These are phyloP conservation scores for Eumeta japonica DNA, from an alignment of 1,140 invertebrate genomes.

Conservation along the genomic window DNA sequence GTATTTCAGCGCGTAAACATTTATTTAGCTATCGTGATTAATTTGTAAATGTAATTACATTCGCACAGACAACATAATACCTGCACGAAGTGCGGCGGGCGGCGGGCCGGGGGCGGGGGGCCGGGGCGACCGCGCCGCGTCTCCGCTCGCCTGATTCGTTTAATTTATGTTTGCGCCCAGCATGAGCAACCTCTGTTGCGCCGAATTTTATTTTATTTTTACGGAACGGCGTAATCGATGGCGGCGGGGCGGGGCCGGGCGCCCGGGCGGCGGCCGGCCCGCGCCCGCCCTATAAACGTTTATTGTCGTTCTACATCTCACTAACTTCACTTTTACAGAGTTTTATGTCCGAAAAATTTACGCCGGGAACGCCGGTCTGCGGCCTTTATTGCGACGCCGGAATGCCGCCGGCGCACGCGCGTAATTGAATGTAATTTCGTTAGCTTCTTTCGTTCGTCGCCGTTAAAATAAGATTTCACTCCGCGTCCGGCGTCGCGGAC, in stretches of 20 bases:
- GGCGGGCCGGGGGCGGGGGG: too few species aligned
- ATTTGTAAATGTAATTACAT: too few species aligned
- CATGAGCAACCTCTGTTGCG: constrained; percentile 28
- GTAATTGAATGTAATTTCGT: constrained; percentile 57
- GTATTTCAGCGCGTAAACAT: too few species aligned
- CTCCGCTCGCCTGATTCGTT: constrained; percentile 52
- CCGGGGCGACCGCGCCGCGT: too few species aligned
- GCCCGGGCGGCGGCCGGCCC: constrained; percentile 13
- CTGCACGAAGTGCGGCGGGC: too few species aligned
- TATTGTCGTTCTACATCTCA: constrained; percentile 50
- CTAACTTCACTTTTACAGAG: constrained; percentile 53
- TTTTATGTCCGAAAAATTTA: constrained; percentile 58
- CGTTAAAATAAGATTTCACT: constrained; percentile 56
- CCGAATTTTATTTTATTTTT: constrained; percentile 39
- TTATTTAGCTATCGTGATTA: too few species aligned
- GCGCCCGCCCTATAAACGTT: constrained; percentile 43
- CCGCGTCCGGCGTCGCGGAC: constrained; percentile 49
- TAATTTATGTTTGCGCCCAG: constrained; percentile 46
- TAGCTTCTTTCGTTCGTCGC: constrained; percentile 49
- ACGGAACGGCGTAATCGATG: constrained; percentile 43
- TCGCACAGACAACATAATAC: too few species aligned
- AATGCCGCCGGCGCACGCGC: constrained; percentile 39
- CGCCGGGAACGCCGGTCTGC: constrained; percentile 38
- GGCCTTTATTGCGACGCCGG: constrained; percentile 45
- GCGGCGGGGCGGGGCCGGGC: constrained; percentile 22